Conservation (phyloP, 2,797 vertebrate species). For the Poecilia gillii region DNA sequence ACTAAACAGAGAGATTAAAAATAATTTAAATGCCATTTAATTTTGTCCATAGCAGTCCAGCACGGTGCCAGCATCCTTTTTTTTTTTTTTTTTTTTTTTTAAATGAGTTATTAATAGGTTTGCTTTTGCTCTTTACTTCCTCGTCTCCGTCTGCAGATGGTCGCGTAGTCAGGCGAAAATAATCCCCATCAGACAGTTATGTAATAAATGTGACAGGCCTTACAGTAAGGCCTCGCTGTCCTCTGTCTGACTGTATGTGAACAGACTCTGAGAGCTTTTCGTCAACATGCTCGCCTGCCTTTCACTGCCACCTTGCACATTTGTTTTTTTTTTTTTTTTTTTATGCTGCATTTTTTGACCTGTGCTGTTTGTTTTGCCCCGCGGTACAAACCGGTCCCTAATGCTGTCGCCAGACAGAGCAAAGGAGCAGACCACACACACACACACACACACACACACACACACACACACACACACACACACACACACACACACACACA, state of each 20-base stretch:
- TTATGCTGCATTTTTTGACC: neutral
- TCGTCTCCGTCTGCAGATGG: neutral
- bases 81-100: neutral
- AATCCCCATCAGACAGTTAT: neutral
- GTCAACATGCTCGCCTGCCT: slow-evolving; percentile 26
- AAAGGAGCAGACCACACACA: neutral
- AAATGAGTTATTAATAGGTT: neutral
- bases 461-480: neutral
- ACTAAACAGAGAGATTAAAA: neutral
- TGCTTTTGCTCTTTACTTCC: slow-evolving; percentile 1
- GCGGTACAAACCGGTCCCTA: slow-evolving; percentile 15
- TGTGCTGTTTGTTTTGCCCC: slow-evolving; percentile 34
- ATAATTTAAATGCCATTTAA: neutral
- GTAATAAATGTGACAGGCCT: neutral
- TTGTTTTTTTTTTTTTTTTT: neutral
- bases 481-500: too few species aligned
- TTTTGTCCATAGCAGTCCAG: neutral
- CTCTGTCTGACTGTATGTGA: slow-evolving; percentile 36
- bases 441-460: too few species aligned
- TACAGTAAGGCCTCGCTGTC: slow-evolving; percentile 31
- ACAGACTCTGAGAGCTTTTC: slow-evolving; percentile 58
- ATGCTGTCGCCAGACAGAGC: slow-evolving; percentile 1
- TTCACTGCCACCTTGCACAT: neutral
- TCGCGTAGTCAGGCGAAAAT: neutral
- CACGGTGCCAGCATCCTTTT: too few species aligned